Evolutionary conservation across 2,797 vertebrate species (phyloP).

Genomic region (Hafferia zeledoni): DNA sequence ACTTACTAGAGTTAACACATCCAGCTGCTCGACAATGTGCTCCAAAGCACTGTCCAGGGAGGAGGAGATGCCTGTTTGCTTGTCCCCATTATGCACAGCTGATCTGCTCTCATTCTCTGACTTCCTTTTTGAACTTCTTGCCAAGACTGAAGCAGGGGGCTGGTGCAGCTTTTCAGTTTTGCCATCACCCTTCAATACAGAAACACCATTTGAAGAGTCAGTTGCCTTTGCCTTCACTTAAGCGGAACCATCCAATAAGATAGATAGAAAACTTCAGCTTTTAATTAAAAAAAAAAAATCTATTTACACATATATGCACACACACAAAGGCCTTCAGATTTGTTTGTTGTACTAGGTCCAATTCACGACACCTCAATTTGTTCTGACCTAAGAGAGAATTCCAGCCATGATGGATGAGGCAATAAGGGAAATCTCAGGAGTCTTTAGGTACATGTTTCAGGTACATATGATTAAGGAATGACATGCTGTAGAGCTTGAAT

Average conservation of each 20-base stretch:
- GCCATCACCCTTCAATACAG: slow-evolving; percentile 14
- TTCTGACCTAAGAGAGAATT: slow-evolving; percentile 39
- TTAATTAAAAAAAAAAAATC: neutral
- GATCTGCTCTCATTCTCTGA: slow-evolving; percentile 31
- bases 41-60: slow-evolving; percentile 80
- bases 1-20: slow-evolving; percentile 88
- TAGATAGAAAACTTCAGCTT: neutral
- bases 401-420: slow-evolving; percentile 34
- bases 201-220: slow-evolving; percentile 13
- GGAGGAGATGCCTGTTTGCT: slow-evolving; percentile 61
- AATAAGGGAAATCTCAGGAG: slow-evolving; percentile 64
- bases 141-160: slow-evolving; percentile 3
- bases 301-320: neutral
- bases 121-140: slow-evolving; percentile 54
- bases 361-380: slow-evolving; percentile 56
- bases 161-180: slow-evolving; percentile 36
- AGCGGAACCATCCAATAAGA: slow-evolving; percentile 10
- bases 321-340: neutral
- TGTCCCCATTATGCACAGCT: slow-evolving; percentile 41
- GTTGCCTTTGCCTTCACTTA: slow-evolving; percentile 27
- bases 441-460: slow-evolving; percentile 65
- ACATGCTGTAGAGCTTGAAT: neutral
- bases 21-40: slow-evolving; percentile 88
- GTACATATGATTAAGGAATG: slow-evolving; percentile 46
- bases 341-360: slow-evolving; percentile 66